Conservation (phyloP, 2,113 vertebrate genomes). For the Poecile atricapillus region DNA sequence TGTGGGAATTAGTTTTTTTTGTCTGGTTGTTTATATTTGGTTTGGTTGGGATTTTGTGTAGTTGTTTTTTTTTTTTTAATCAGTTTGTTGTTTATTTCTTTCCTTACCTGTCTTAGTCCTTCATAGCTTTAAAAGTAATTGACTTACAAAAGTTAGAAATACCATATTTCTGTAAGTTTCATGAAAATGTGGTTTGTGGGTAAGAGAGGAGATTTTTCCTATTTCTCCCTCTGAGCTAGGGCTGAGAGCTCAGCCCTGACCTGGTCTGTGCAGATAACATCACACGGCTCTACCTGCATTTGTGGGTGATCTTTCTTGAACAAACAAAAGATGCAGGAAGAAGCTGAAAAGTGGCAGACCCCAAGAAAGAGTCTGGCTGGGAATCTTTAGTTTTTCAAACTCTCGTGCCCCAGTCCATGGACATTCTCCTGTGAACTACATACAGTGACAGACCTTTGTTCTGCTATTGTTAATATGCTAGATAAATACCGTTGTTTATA, state of each 20-base stretch:
- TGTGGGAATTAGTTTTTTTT: not conserved
- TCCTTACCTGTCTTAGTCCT: not conserved
- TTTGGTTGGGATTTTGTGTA: not conserved
- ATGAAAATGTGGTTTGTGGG: not conserved
- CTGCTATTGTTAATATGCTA: not conserved
- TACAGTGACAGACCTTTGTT: not conserved
- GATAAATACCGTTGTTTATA: slow-evolving; percentile 36
- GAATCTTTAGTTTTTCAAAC: not conserved
- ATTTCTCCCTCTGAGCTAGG: not conserved
- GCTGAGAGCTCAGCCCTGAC: not conserved
- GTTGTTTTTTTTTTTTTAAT: not conserved
- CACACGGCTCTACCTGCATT: not conserved
- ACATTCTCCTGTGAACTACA: not conserved
- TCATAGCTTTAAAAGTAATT: not conserved
- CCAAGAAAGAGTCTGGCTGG: not conserved
- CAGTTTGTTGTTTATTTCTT: not conserved
- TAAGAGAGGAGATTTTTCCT: not conserved
- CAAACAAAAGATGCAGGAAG: not conserved
- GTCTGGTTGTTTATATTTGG: not conserved
- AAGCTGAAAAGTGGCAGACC: not conserved
- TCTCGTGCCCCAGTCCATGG: not conserved
- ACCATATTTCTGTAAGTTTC: not conserved
- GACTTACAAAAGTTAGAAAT: not conserved
- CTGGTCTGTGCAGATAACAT: not conserved
- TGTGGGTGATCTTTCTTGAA: not conserved